These are phyloP conservation scores for Erythrocercus mccallii DNA, from an alignment of 2,113 vertebrate species.

Conservation along the genomic window DNA sequence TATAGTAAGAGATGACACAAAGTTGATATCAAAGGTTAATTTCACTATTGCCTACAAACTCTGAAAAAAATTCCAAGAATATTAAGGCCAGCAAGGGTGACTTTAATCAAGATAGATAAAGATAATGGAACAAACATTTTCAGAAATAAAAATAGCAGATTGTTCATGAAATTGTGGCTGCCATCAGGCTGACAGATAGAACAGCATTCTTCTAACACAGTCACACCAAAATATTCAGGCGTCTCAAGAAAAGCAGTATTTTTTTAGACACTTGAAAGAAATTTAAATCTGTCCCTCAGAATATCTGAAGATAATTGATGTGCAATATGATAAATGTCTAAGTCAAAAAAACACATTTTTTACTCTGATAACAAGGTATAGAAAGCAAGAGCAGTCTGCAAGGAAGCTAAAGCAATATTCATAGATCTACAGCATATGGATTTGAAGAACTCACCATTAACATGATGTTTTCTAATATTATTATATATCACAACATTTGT, in stretches of 20 bases:
- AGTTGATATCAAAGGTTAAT: slow-evolving; percentile 26
- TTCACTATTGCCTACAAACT: not conserved
- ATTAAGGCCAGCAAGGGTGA: not conserved
- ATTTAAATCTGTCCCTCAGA: not conserved
- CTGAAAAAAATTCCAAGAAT: not conserved
- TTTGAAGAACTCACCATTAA: not conserved
- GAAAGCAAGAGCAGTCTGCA: not conserved
- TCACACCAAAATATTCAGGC: not conserved
- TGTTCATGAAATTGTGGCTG: not conserved
- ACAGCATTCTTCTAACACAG: not conserved
- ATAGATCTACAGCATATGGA: not conserved
- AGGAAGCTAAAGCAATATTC: not conserved
- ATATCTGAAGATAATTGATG: not conserved
- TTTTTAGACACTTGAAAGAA: not conserved
- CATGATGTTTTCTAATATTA: not conserved
- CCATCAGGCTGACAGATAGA: not conserved
- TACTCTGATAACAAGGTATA: not conserved
- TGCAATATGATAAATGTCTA: not conserved
- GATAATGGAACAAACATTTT: not conserved
- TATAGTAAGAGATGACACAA: not conserved
- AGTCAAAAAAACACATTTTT: not conserved
- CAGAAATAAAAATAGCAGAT: not conserved
- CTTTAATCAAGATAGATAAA: not conserved
- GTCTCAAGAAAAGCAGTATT: not conserved
- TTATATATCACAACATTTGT: not conserved